Evolutionary conservation across 2,888 invertebrate genomes (phyloP), one percentile per base, ranked within the genome.

Genomic region (Emmelina monodactyla): DNA sequence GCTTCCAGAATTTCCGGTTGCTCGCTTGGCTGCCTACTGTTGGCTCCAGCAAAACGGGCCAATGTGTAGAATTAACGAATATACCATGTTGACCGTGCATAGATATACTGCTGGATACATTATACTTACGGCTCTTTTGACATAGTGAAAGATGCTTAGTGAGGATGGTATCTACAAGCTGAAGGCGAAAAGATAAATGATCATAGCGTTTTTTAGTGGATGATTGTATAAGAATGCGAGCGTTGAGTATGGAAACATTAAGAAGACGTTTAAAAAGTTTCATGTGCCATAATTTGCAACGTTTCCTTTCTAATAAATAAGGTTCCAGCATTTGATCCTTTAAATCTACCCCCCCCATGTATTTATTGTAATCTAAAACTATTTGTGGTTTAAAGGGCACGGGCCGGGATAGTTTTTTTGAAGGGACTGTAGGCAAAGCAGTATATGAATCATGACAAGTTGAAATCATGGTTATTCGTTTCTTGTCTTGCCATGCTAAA

Each of bases 401-500:
- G 6, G 14, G 25, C 9, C 25, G 16, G 12, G 25, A 12, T 22
- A n/a, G 5, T 15, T 12, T 28, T 9, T 15, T 14, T 6, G 25
- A 16, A 2, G 22, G 2, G n/a, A 28, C 34, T 11, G 11, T 12
- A 16, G 34, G 12, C 16, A 16, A 11, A 10, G 29, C 25, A 22
- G 10, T 15, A 10, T 31, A 14, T 28, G 22, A 7, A 12, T 38
- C 43, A 37, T 48, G 44, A 16, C 40, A 49, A 3, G 50, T 49
- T 1, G 46, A 44, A 5, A 46, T 39, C 36, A 42, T 42, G 15
- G 25, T 37, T 1, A 45, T n/a, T 5, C 33, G 19, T 29, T 40
- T 40, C 6, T 37, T 38, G 31, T 49, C 47, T 14, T 42, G 37
- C 42, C 41, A 43, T 5, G 49, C 19, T 28, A 41, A 31, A n/a